Evolutionary conservation across 2,888 invertebrate species (phyloP), one percentile per base, ranked within the genome.

Genomic region (Agriotes lineatus): DNA sequence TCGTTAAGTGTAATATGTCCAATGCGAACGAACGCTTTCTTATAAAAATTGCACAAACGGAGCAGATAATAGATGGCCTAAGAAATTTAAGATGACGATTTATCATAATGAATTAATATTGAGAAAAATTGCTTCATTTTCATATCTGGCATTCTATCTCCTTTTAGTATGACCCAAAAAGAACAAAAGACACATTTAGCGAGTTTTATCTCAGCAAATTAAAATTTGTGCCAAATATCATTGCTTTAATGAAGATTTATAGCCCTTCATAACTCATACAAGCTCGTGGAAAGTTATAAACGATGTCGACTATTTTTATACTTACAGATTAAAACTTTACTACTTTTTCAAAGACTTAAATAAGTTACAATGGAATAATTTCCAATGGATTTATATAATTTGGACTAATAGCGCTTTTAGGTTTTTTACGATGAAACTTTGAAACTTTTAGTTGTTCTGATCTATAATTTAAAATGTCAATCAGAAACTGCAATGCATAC

Each of bases 211-310:
- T 66, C 65, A 42, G 67, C 30, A 72, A 72, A 72, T 72, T 70
- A 72, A 70, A 70, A 70, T 70, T 72, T 65, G 72, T 67, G 70
- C 65, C 65, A 65, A 70, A 70, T 67, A 72, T 67, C 65, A 72
- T 68, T 72, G 39, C 44, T 37, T 48, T 68, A 72, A 72, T 70
- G 70, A 72, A 70, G 62, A 72, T 72, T 68, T 68, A 72, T 72
- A 33, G 52, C 39, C 39, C 35, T 37, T 52, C 50, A 64, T 70
- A 67, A 67, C 39, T 70, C 63, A 67, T 54, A 50, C 64, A 18
- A 63, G 50, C 39, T 50, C 14, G 35, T 25, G 42, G 58, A 58
- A 58, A 58, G 58, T 58, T 56, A 56, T 56, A 56, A 56, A 56
- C 56, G 56, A 56, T 35, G 35, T 56, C 39, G 7, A 56, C 56